These are phyloP conservation scores for Zingel zingel DNA, from an alignment of 2,113 vertebrate species.

Conservation along the genomic window DNA sequence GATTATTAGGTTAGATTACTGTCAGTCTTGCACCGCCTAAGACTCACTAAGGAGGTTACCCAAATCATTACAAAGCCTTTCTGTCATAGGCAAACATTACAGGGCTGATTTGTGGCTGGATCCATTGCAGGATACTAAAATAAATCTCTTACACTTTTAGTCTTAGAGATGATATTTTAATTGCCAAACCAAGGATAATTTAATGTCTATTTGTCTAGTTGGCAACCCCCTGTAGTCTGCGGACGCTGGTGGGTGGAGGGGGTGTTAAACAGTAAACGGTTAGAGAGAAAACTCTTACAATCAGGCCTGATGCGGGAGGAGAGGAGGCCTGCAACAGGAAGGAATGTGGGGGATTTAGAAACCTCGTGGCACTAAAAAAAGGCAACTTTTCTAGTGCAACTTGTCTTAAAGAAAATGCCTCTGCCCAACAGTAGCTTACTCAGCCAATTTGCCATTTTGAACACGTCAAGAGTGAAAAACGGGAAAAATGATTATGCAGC, in stretches of 20 bases:
- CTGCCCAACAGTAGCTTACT: constrained; percentile 38
- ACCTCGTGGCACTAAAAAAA: constrained; percentile 40
- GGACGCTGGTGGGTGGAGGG: constrained; percentile 56
- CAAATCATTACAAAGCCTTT: constrained; percentile 60
- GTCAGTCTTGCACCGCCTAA: constrained; percentile 71
- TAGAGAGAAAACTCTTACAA: constrained; percentile 78
- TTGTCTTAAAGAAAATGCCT: constrained; percentile 26
- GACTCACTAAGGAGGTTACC: constrained; percentile 79
- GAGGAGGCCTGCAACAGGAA: constrained; percentile 82
- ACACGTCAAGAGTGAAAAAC: constrained; percentile 32
- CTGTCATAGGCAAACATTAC: constrained; percentile 30
- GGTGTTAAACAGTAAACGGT: constrained; percentile 72
- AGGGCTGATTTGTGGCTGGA: constrained; percentile 27
- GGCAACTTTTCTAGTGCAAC: constrained; percentile 38
- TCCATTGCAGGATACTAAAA: constrained; percentile 4
- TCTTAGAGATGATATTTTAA: constrained; percentile 2
- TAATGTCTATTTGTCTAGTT: background rate
- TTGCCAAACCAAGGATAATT: background rate
- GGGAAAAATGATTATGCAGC: constrained; percentile 19
- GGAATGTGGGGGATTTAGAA: constrained; percentile 67
- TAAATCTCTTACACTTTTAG: constrained; percentile 1
- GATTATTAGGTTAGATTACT: constrained; percentile 75
- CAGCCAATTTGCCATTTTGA: constrained; percentile 43
- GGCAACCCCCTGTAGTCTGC: constrained; percentile 71
- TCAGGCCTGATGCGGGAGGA: constrained; percentile 82